Percentiles rank a stretch among this genome's conserved stretches.
These are phyloP conservation scores for Parasteatoda tepidariorum DNA, from an alignment of 1,140 invertebrate genomes.

Conservation along the genomic window DNA sequence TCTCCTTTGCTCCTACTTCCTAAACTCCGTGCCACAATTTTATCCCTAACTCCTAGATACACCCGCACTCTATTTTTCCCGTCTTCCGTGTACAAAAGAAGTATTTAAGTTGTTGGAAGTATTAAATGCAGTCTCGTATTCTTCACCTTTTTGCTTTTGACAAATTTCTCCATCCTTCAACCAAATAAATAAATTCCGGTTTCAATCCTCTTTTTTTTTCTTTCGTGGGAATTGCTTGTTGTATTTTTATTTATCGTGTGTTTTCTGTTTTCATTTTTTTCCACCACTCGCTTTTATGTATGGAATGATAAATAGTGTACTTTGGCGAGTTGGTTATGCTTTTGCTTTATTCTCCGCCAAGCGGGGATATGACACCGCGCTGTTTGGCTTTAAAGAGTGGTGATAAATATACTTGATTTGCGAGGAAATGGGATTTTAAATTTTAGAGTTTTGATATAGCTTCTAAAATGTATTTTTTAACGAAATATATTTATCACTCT, in stretches of 20 bases:
- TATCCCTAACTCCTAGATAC: neutral
- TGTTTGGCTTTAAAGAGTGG: too few species aligned
- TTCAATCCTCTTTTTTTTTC: neutral
- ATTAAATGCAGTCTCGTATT: conserved; percentile 32
- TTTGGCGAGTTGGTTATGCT: neutral
- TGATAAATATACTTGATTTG: too few species aligned
- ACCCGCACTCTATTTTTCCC: neutral
- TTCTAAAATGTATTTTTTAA: too few species aligned
- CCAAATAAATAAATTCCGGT: conserved; percentile 54
- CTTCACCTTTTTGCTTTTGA: conserved; percentile 26
- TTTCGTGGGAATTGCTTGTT: neutral
- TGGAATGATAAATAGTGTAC: neutral
- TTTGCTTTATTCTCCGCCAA: too few species aligned
- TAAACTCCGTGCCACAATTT: neutral
- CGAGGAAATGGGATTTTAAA: too few species aligned
- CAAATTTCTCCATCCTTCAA: conserved; percentile 56
- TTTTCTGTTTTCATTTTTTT: neutral
- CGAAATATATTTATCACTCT: too few species aligned
- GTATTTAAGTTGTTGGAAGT: conserved; percentile 44
- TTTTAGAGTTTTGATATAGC: too few species aligned
- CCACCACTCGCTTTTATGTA: neutral
- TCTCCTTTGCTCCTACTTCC: neutral
- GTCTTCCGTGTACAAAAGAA: conserved; percentile 37
- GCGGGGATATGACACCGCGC: too few species aligned
- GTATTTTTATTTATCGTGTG: neutral